Conservation (phyloP, 2,113 vertebrate species). For the Hydropotes inermis region DNA sequence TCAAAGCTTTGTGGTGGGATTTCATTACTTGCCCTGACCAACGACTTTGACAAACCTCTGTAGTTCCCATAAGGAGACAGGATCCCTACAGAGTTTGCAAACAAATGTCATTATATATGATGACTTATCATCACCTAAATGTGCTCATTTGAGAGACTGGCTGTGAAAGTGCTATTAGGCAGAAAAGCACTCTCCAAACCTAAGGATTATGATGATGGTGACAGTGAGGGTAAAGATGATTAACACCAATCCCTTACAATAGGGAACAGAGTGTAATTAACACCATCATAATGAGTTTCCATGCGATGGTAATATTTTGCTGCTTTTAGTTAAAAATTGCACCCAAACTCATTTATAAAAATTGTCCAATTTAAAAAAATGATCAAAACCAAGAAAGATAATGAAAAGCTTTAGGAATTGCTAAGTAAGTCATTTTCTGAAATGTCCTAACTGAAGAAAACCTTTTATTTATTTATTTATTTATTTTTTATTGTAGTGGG, state of each 20-base stretch:
- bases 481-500: no score
- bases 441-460: background rate
- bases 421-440: conserved; percentile 31
- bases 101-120: background rate
- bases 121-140: background rate
- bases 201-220: background rate
- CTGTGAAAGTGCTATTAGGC: background rate
- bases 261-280: background rate
- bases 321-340: conserved; percentile 4
- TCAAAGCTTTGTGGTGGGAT: background rate
- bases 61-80: background rate
- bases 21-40: background rate
- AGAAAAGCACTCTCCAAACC: background rate
- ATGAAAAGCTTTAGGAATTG: background rate
- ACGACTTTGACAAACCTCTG: background rate
- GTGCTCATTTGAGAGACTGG: background rate
- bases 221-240: background rate
- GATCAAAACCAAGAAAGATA: conserved; percentile 16
- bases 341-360: background rate
- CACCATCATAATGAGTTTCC: background rate
- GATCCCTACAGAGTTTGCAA: background rate
- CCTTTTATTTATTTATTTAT: no score
- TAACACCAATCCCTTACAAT: background rate
- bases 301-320: background rate
- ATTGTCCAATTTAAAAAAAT: background rate